Evolutionary conservation across 2,888 invertebrate genomes (phyloP).

Genomic region (Meteorus cinctellus): DNA sequence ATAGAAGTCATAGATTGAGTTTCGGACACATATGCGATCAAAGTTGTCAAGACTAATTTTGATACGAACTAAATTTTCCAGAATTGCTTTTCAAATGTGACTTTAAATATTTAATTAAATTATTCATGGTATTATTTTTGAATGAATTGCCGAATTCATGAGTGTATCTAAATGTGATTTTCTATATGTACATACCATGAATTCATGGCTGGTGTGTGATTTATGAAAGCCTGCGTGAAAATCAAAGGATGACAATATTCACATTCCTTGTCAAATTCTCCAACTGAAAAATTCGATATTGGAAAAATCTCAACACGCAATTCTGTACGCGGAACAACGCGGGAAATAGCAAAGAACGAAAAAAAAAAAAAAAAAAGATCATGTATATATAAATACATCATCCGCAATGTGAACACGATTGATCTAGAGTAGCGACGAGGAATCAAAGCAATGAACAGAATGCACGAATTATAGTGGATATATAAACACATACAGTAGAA

Average conservation of each 20-base stretch:
- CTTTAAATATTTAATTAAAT: too few species aligned
- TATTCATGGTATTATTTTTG: too few species aligned
- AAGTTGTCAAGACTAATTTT: too few species aligned
- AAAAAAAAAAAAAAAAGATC: not conserved
- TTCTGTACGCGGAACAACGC: not conserved
- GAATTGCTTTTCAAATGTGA: too few species aligned
- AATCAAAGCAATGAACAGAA: not conserved
- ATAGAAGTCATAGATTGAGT: too few species aligned
- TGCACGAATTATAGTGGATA: not conserved
- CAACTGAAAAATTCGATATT: slow-evolving; percentile 32
- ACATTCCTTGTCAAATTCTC: slow-evolving; percentile 26
- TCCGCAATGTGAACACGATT: not conserved
- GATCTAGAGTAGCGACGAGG: not conserved
- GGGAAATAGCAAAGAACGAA: not conserved
- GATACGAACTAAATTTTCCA: too few species aligned
- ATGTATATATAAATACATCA: slow-evolving; percentile 14
- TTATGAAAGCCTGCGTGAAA: not conserved
- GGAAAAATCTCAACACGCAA: slow-evolving; percentile 34
- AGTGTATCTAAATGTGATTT: too few species aligned
- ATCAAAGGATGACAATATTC: slow-evolving; percentile 22
- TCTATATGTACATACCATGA: too few species aligned
- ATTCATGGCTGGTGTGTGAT: too few species aligned
- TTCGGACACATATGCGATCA: too few species aligned
- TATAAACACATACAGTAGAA: not conserved
- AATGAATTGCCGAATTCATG: too few species aligned